Base-by-base conservation (phyloP, 2,888 invertebrate genomes). In the Odontothrips loti region DNA sequence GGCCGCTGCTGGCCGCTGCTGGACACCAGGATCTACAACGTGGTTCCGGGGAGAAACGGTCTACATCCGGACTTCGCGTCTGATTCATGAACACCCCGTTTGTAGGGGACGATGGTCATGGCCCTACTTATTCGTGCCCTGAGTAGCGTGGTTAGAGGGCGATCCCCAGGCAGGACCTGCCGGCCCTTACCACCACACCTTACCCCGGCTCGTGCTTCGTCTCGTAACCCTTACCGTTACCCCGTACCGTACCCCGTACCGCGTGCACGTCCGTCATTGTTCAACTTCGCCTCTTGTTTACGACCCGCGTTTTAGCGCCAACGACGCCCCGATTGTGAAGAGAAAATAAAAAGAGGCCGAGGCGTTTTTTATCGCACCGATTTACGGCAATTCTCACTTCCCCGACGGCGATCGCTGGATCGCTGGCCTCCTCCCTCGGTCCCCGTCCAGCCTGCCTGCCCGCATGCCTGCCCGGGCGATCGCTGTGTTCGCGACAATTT, bases 251-350 rank as follows among this genome's bases (percentile, higher is more conserved):
- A 51, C 9, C 12, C 51, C 17, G 11, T 15, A 51, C 15, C 15
- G 15, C 51, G 51, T 51, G 11, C 51, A 48, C 48, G 10, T 11
- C 48, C 12, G 12, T 8, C 8, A 8, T 48, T 11, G 48, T 11
- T 8, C 8, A 12, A 48, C 48, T 48, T n/a, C n/a, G n/a, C n/a
- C 48, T 48, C 8, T 48, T 48, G 10, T 11, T 17, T 6, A 51
- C 51, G 15, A 17, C 15, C 51, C 15, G 8, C 51, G 51, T 51
- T 51, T 51, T 51, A 17, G 51, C 51, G n/a, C n/a, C n/a, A n/a
- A n/a, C n/a, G n/a, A n/a, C 48, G 15, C 48, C 48, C 68, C 68
- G 68, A 68, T 68, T 68, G 68, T 68, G 6, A 68, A 68, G 68
- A n/a, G 68, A 68, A 23, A n/a, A 23, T n/a, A 23, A 23, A 68